Conservation (phyloP, 2,888 invertebrate genomes). For the Zaprionus lineosus region DNA sequence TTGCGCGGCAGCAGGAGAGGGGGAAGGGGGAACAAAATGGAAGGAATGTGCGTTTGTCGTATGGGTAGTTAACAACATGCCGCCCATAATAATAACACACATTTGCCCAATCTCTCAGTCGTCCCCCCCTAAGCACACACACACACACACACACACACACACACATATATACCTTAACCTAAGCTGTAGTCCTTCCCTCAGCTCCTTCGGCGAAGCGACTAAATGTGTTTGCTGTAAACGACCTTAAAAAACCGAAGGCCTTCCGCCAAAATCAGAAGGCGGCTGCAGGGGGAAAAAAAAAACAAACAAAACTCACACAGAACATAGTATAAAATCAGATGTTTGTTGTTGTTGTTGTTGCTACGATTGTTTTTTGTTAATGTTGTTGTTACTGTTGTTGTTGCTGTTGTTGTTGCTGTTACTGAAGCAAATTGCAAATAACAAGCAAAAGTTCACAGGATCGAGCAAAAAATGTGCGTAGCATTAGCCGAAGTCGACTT, state of each 20-base stretch:
- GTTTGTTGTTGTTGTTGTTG: conserved; percentile 25
- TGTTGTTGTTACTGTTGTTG: conserved; percentile 29
- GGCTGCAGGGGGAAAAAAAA: too few species aligned
- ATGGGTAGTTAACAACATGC: conserved; percentile 78
- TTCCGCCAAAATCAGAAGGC: conserved; percentile 33
- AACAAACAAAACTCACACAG: conserved; percentile 68
- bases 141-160: background rate
- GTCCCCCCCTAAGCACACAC: background rate
- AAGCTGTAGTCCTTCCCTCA: background rate
- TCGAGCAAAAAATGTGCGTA: conserved; percentile 66
- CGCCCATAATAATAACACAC: conserved; percentile 78
- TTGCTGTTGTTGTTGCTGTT: conserved; percentile 44
- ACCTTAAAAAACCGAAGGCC: conserved; percentile 69
- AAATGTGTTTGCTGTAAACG: conserved; percentile 77
- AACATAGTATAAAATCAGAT: conserved; percentile 65
- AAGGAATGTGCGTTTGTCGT: conserved; percentile 62
- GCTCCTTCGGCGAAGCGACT: conserved; percentile 3
- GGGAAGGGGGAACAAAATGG: background rate
- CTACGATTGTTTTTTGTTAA: conserved; percentile 36
- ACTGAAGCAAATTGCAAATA: conserved; percentile 71
- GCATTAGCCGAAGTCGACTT: conserved; percentile 77
- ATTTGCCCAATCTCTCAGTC: conserved; percentile 41
- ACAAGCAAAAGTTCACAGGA: conserved; percentile 69
- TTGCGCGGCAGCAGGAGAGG: background rate
- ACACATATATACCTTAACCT: background rate